phyloP scores from a whole-genome alignment of 2,113 vertebrate species.

The Todiramphus saurophagus region DNA sequence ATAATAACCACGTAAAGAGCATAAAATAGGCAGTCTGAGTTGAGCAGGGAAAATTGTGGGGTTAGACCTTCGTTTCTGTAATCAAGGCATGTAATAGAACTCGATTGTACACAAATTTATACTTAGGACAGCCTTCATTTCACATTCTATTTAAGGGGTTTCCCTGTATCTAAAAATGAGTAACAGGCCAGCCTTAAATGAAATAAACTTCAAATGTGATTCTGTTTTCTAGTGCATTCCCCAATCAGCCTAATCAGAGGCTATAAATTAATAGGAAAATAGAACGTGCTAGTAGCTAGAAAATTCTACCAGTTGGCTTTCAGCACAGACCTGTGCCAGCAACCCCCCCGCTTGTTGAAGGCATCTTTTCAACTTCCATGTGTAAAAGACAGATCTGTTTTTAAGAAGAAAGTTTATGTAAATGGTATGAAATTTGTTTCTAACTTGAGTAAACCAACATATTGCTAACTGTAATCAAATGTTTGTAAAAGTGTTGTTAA shows the following conservation, averaged over 20 bases:
- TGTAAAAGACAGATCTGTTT: not conserved
- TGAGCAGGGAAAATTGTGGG: conserved; percentile 63
- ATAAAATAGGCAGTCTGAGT: conserved; percentile 57
- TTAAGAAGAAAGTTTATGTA: conserved; percentile 18
- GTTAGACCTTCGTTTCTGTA: conserved; percentile 48
- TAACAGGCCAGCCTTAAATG: conserved; percentile 11
- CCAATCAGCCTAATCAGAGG: not conserved
- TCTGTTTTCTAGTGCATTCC: not conserved
- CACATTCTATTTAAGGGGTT: conserved; percentile 48
- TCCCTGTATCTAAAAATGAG: conserved; percentile 30
- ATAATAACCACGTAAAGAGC: conserved; percentile 67
- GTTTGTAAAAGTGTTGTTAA: not conserved
- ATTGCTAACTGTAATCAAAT: conserved; percentile 21
- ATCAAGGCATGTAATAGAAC: conserved; percentile 60
- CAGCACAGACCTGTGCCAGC: not conserved
- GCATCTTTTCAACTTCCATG: not conserved
- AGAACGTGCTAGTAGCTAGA: conserved; percentile 2
- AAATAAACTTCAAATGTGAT: conserved; percentile 19
- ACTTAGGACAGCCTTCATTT: conserved; percentile 52
- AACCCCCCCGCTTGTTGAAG: conserved; percentile 22
- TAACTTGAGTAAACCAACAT: not conserved
- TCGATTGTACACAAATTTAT: conserved; percentile 41
- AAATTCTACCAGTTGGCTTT: not conserved
- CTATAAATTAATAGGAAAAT: conserved; percentile 25
- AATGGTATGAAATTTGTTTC: conserved; percentile 20